Percentiles rank a stretch among this genome's conserved stretches.
Conservation (phyloP, 2,113 vertebrate genomes). For the Aspidoscelis tigris region DNA sequence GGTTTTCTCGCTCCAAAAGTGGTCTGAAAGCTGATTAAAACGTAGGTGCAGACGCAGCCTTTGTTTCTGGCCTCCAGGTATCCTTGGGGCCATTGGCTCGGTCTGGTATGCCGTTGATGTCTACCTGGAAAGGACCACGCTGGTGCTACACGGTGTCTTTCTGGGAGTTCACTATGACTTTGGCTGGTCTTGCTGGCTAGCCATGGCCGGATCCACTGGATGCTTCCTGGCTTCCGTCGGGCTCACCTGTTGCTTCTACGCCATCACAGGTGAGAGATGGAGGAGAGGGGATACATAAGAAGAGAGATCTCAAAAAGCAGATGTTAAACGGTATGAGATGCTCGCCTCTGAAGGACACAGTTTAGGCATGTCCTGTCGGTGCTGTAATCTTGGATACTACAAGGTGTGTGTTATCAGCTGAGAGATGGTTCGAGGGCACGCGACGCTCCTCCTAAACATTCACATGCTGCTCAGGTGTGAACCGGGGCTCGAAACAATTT, state of each 20-base stretch:
- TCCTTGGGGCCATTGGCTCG: constrained; percentile 72
- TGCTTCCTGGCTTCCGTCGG: constrained; percentile 63
- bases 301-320: not conserved
- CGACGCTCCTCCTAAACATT: no score
- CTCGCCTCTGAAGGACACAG: not conserved
- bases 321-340: not conserved
- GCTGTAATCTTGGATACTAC: no score
- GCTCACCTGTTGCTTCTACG: constrained; percentile 68
- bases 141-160: constrained; percentile 67
- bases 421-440: no score
- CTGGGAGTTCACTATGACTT: constrained; percentile 77
- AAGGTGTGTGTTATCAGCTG: no score
- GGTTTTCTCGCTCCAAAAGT: no score
- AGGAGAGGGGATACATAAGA: not conserved
- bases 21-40: no score
- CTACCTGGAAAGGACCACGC: constrained; percentile 70
- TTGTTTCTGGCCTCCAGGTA: constrained; percentile 44
- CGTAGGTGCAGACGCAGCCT: no score
- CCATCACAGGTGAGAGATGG: constrained; percentile 65
- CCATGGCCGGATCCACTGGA: constrained; percentile 70
- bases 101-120: constrained; percentile 76
- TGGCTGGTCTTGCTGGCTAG: constrained; percentile 80
- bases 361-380: not conserved
- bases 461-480: no score
- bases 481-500: no score